A percentile compares a stretch with the other conserved stretches of the same genome.
These are phyloP conservation scores for Sarcophaga subvicina DNA, from an alignment of 2,888 invertebrate genomes.

Conservation along the genomic window DNA sequence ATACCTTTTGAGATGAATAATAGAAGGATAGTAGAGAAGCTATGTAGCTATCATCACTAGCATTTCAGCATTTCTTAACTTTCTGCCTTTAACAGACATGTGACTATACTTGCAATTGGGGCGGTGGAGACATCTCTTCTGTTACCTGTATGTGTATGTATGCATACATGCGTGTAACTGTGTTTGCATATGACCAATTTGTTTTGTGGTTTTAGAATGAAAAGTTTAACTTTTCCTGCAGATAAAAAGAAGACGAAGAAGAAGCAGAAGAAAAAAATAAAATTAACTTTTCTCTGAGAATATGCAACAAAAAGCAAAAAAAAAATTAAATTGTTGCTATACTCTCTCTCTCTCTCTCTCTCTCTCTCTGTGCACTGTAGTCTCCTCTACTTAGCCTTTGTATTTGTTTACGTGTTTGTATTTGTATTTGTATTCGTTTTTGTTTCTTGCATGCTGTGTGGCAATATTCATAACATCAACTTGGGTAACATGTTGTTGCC, in stretches of 20 bases:
- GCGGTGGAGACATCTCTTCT: no score
- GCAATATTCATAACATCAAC: constrained; percentile 18
- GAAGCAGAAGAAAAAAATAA: background rate
- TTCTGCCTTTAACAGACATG: no score
- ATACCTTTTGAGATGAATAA: background rate
- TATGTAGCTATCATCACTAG: constrained; percentile 21
- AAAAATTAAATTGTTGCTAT: constrained; percentile 26
- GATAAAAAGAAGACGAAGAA: background rate
- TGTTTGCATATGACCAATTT: constrained; percentile 52
- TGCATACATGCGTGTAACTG: background rate
- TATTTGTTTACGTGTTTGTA: background rate
- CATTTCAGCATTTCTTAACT: no score
- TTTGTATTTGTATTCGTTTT: background rate
- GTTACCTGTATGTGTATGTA: background rate
- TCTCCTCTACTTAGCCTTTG: background rate
- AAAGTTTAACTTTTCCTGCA: constrained; percentile 31
- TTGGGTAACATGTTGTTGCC: background rate
- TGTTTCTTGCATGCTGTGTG: background rate
- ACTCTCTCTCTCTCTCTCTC: background rate
- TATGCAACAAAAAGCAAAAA: background rate
- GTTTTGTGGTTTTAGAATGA: constrained; percentile 59
- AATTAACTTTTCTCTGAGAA: background rate
- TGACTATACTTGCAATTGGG: no score
- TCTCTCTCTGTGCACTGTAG: background rate
- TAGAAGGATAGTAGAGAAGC: background rate